Conservation (phyloP, 2,113 vertebrate species). For the Tichodroma muraria region DNA sequence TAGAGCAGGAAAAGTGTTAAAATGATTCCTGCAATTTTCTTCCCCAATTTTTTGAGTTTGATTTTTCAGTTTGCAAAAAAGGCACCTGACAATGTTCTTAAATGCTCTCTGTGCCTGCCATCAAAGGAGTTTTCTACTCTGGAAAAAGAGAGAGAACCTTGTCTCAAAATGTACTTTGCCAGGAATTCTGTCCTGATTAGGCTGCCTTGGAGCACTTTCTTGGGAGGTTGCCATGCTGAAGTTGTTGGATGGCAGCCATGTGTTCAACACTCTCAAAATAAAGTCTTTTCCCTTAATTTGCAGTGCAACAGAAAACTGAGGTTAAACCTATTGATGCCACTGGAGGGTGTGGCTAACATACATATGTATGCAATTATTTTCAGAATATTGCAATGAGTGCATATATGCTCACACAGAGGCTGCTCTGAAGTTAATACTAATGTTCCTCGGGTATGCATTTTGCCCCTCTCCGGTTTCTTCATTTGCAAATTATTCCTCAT, state of each 20-base stretch:
- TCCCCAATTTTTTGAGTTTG: background rate
- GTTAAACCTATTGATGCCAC: conserved; percentile 14
- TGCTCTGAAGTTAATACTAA: background rate
- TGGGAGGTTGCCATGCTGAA: conserved; percentile 24
- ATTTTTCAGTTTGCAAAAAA: conserved; percentile 6
- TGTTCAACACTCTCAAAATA: conserved; percentile 37
- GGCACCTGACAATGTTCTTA: conserved; percentile 11
- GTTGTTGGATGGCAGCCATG: conserved; percentile 25
- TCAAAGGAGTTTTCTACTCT: conserved; percentile 16
- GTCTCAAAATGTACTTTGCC: conserved; percentile 2
- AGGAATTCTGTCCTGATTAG: conserved; percentile 33
- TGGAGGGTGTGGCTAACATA: conserved; percentile 4
- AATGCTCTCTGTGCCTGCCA: background rate
- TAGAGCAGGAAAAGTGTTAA: background rate
- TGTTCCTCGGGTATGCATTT: background rate
- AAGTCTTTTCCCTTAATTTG: conserved; percentile 47
- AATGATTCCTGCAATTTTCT: background rate
- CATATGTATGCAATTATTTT: conserved; percentile 44
- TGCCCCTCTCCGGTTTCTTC: background rate
- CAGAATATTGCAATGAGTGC: background rate
- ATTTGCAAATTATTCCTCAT: background rate
- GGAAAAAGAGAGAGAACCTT: conserved; percentile 30
- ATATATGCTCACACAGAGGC: background rate
- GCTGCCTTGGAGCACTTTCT: conserved; percentile 4
- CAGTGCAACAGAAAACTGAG: background rate